Evolutionary conservation across 2,888 invertebrate species (phyloP).

Genomic region (Acleris holmiana): DNA sequence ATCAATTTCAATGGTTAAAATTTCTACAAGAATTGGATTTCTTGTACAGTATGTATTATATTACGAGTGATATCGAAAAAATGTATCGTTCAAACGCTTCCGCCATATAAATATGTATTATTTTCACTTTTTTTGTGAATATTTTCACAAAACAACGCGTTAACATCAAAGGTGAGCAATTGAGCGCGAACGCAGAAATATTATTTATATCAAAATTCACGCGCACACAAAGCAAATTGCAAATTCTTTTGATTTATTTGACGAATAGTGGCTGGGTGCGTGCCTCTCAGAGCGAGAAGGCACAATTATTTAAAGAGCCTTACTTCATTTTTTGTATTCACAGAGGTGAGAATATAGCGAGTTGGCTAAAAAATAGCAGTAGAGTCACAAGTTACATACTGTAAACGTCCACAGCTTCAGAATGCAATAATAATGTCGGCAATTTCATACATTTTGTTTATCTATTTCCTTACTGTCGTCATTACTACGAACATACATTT

Average conservation of each 20-base stretch:
- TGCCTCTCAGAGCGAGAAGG: slow-evolving; percentile 46
- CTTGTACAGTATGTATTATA: no score
- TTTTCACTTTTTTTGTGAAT: neutral
- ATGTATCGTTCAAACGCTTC: no score
- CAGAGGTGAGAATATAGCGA: slow-evolving; percentile 1
- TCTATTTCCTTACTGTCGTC: no score
- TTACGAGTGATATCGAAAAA: no score
- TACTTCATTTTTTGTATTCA: slow-evolving; percentile 28
- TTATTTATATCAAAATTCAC: slow-evolving; percentile 44
- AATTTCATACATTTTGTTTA: no score
- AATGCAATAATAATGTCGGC: no score
- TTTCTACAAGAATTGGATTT: no score
- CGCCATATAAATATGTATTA: no score
- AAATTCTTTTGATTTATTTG: slow-evolving; percentile 63
- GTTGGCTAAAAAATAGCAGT: neutral
- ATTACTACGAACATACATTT: no score
- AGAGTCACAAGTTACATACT: no score
- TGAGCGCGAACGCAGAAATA: slow-evolving; percentile 9
- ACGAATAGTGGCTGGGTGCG: slow-evolving; percentile 49
- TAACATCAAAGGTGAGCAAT: slow-evolving; percentile 23
- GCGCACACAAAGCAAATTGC: slow-evolving; percentile 50
- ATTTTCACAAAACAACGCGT: slow-evolving; percentile 9
- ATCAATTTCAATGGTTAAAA: no score
- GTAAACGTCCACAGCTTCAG: no score
- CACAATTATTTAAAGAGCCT: slow-evolving; percentile 54